Percentiles rank a stretch among this genome's conserved stretches.
These are phyloP conservation scores for Phytoseiulus persimilis DNA, from an alignment of 2,888 invertebrate genomes.

Conservation along the genomic window DNA sequence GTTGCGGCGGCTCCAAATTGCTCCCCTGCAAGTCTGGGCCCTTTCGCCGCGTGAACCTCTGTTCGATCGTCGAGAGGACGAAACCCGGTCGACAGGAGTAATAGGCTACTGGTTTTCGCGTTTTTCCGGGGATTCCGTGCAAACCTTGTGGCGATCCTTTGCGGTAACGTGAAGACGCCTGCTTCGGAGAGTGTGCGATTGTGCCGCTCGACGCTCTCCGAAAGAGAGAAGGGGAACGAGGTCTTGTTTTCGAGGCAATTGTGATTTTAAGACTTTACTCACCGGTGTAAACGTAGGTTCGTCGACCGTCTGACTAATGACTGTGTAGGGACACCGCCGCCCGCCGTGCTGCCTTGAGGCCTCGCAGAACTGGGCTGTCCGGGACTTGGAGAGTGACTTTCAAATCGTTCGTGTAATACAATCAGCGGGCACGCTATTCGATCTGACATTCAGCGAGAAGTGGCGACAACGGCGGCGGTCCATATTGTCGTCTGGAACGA, in stretches of 20 bases:
- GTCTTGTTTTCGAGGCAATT: neutral
- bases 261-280: neutral
- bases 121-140: neutral
- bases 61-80: too few relatives aligned
- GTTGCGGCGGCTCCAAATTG: neutral
- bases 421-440: neutral
- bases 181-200: neutral
- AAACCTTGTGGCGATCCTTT: neutral
- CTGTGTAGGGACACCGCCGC: neutral
- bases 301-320: neutral
- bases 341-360: neutral
- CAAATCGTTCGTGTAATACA: neutral
- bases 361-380: neutral
- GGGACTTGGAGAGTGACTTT: neutral
- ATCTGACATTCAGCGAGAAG: neutral
- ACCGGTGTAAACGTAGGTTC: neutral
- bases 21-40: neutral
- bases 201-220: neutral
- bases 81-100: too few relatives aligned
- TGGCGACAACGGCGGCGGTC: neutral
- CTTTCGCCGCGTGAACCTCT: neutral
- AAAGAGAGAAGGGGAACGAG: neutral
- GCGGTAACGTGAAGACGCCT: neutral
- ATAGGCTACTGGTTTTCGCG: too few relatives aligned
- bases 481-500: neutral